phyloP scores from a whole-genome alignment of 53 echinoderm and acorn worm genomes.

The Actinopyga echinites region DNA sequence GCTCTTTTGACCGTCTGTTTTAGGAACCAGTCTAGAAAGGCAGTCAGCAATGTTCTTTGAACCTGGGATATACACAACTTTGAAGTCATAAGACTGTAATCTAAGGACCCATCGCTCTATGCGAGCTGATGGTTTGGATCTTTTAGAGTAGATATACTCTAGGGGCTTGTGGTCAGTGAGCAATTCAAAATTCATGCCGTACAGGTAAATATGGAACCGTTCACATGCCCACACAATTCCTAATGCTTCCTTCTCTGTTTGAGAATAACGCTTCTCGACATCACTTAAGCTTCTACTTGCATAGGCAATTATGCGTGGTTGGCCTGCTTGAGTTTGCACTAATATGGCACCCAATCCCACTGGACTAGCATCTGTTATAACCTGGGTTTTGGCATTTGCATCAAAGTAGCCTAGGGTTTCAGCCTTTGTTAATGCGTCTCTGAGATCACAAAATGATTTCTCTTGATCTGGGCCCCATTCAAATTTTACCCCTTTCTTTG shows the following conservation, averaged over 20 bases:
- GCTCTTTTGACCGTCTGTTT: no score
- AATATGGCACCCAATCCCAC: conserved; percentile 51
- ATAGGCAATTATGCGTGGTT: conserved; percentile 34
- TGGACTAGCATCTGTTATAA: conserved; percentile 52
- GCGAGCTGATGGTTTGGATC: conserved; percentile 58
- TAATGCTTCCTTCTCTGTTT: conserved; percentile 60
- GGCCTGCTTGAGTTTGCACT: conserved; percentile 9
- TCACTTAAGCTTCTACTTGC: conserved; percentile 47
- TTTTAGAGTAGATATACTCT: conserved; percentile 47
- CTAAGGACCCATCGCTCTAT: conserved; percentile 58
- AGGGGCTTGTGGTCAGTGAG: conserved; percentile 65
- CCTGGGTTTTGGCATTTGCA: conserved; percentile 34
- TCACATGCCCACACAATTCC: conserved; percentile 62
- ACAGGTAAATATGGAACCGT: conserved; percentile 44
- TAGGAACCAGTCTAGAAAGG: conserved; percentile 41
- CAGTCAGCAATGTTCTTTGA: conserved; percentile 54
- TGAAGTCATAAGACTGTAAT: conserved; percentile 55
- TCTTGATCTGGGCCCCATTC: background rate
- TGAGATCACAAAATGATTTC: conserved; percentile 3
- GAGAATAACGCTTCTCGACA: conserved; percentile 52
- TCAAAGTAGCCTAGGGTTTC: conserved; percentile 42
- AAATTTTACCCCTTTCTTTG: conserved; percentile 16
- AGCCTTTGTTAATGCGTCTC: conserved; percentile 17
- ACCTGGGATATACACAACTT: conserved; percentile 58
- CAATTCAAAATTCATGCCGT: conserved; percentile 30